phyloP scores from a whole-genome alignment of 2,797 vertebrate genomes.

The Odontamblyopus rebecca region DNA sequence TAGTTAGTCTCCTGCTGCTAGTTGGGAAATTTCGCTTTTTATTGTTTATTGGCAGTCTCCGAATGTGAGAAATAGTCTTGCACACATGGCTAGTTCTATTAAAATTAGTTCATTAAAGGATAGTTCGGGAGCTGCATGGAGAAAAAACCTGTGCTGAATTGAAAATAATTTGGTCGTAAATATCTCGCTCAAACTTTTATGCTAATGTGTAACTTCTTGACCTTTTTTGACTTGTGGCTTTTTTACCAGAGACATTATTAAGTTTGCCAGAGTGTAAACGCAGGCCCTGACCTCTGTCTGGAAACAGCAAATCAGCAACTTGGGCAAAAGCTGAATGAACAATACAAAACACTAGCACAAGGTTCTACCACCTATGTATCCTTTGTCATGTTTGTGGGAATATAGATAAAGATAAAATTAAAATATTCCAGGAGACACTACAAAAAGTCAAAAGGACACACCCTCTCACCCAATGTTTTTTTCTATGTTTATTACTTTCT shows the following conservation, averaged over 20 bases:
- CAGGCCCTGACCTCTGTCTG: conserved; percentile 2
- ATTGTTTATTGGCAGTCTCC: conserved; percentile 38
- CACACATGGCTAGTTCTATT: conserved; percentile 18
- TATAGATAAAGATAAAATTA: background rate
- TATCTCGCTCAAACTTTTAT: background rate
- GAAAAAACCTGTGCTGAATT: background rate
- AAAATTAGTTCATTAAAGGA: conserved; percentile 16
- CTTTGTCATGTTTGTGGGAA: background rate
- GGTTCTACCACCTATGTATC: background rate
- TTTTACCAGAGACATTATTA: conserved; percentile 9
- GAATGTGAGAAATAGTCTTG: conserved; percentile 38
- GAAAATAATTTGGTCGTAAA: background rate
- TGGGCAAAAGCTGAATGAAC: background rate
- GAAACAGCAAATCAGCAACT: conserved; percentile 4
- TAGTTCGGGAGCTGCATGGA: background rate
- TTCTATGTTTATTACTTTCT: no score
- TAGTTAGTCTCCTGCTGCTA: conserved; percentile 12
- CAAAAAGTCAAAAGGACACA: no score
- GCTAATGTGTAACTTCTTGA: conserved; percentile 10
- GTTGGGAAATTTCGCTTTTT: conserved; percentile 34
- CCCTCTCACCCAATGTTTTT: no score
- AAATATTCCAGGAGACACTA: no score
- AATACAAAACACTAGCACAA: background rate
- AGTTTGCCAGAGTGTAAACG: conserved; percentile 5
- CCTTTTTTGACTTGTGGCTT: conserved; percentile 9